Percentiles rank a stretch among this genome's conserved stretches.
phyloP scores from a whole-genome alignment of 1,140 invertebrate species.

The Drosophila oshimai region DNA sequence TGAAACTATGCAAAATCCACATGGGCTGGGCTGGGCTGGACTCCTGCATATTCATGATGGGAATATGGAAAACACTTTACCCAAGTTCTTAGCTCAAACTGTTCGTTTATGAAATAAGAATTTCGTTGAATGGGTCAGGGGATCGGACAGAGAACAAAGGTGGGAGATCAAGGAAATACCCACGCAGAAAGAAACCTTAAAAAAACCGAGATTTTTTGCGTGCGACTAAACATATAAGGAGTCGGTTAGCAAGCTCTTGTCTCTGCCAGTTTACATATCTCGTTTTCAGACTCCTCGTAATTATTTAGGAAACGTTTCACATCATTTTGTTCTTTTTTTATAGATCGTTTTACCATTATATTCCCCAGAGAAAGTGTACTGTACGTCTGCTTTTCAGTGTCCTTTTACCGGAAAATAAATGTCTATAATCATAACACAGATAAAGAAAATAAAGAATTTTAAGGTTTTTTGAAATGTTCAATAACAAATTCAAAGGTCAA shows the following conservation, averaged over 20 bases:
- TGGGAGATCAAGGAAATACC: slow-evolving; percentile 1
- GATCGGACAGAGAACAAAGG: slow-evolving; percentile 15
- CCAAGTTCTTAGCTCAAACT: slow-evolving; percentile 30
- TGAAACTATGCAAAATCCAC: slow-evolving; percentile 15
- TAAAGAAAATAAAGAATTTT: no score
- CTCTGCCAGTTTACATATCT: not conserved
- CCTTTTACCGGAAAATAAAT: no score
- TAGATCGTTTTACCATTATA: no score
- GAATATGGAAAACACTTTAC: slow-evolving; percentile 25
- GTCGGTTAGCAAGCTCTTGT: not conserved
- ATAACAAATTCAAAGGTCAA: no score
- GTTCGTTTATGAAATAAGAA: slow-evolving; percentile 24
- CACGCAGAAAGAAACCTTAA: not conserved
- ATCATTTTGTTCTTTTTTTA: no score
- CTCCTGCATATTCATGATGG: slow-evolving; percentile 33
- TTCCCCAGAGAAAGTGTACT: no score
- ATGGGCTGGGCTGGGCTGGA: slow-evolving; percentile 15
- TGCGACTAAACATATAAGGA: slow-evolving; percentile 29
- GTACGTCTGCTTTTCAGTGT: no score
- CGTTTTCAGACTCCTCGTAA: not conserved
- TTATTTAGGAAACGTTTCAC: no score
- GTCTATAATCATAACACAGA: no score
- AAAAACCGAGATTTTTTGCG: not conserved
- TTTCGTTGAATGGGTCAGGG: slow-evolving; percentile 1
- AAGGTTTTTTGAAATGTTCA: no score